These are phyloP conservation scores for Suncus etruscus DNA, from an alignment of 2,113 vertebrate species.

Conservation along the genomic window DNA sequence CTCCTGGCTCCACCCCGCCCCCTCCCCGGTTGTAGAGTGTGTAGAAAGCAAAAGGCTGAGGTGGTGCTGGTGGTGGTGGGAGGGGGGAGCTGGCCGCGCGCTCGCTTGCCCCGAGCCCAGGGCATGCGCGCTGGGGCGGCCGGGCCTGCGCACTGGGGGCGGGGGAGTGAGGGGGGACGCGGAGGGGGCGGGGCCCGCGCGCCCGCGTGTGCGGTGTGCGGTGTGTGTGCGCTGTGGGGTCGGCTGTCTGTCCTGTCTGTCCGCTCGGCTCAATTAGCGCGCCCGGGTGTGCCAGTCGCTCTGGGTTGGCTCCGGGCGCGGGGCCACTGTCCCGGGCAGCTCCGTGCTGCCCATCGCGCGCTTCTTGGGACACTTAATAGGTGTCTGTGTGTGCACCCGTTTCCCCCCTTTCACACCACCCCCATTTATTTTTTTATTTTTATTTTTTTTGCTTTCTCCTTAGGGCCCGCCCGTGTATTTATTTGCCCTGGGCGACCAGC, in stretches of 20 bases:
- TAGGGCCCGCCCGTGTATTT: accelerated
- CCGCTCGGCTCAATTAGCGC: not conserved
- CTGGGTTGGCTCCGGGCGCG: not conserved
- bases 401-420: no score
- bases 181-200: not conserved
- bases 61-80: no score
- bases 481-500: not conserved
- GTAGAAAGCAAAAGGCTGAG: constrained; percentile 77
- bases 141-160: constrained; percentile 78
- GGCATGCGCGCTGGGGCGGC: constrained; percentile 84
- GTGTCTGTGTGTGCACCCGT: no score
- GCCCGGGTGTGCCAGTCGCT: not conserved
- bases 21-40: constrained; percentile 78
- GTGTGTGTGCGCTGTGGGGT: not conserved
- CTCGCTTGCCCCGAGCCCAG: constrained; percentile 65
- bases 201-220: no score
- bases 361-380: constrained; percentile 46
- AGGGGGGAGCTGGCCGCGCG: constrained; percentile 77
- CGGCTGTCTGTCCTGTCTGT: no score
- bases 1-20: constrained; percentile 67
- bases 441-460: no score
- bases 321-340: not conserved
- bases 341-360: not conserved
- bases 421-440: no score
- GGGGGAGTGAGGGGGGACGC: constrained; percentile 26